Evolutionary conservation across 2,888 invertebrate species (phyloP).

Genomic region (Tetheella fluctuosa): DNA sequence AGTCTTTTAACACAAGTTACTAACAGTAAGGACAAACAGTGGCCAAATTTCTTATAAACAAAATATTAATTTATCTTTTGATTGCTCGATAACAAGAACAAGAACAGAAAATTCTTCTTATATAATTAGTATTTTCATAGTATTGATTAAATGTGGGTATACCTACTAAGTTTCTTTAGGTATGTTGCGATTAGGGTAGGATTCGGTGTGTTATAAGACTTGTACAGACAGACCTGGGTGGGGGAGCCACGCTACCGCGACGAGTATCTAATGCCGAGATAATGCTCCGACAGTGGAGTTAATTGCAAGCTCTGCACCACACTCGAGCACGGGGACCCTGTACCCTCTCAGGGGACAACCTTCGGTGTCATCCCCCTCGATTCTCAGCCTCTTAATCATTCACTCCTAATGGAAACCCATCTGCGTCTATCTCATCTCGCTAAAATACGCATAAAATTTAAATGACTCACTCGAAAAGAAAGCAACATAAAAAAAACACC

Average conservation of each 20-base stretch:
- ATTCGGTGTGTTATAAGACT: constrained; percentile 26
- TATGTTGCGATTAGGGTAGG: constrained; percentile 34
- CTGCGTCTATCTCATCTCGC: constrained; percentile 38
- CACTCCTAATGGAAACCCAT: constrained; percentile 76
- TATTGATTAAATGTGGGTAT: neutral
- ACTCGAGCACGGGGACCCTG: constrained; percentile 60
- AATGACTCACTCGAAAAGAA: constrained; percentile 67
- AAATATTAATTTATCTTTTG: too few relatives aligned
- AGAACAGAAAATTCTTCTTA: too few relatives aligned
- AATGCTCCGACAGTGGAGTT: constrained; percentile 76
- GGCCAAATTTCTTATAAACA: too few relatives aligned
- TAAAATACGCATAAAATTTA: constrained; percentile 80
- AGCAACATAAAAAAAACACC: constrained; percentile 55
- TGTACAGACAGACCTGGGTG: constrained; percentile 39
- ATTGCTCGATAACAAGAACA: too few relatives aligned
- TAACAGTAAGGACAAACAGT: too few relatives aligned
- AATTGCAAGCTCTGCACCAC: constrained; percentile 78
- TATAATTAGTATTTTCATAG: neutral
- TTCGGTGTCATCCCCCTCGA: constrained; percentile 41
- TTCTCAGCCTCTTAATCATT: constrained; percentile 75
- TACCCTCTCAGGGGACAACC: constrained; percentile 57
- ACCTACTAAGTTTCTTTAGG: neutral
- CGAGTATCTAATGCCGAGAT: constrained; percentile 67
- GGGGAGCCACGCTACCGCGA: constrained; percentile 30
- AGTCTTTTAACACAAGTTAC: too few relatives aligned